Conservation (phyloP, 1,140 invertebrate species). For the Megalopta genalis region DNA sequence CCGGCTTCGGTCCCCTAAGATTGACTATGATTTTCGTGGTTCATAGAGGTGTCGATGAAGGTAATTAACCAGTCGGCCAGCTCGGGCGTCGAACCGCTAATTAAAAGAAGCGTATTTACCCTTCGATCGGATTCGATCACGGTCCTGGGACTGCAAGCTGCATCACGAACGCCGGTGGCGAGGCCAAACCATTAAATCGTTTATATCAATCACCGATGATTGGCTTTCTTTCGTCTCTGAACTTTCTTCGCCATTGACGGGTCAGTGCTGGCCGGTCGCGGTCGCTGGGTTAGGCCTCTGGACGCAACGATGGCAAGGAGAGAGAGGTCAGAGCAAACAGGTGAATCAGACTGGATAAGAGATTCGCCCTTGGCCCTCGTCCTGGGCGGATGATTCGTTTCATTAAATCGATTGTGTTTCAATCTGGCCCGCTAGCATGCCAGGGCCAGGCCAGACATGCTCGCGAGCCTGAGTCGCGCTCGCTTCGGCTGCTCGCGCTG, state of each 20-base stretch:
- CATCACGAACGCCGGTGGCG: slow-evolving; percentile 24
- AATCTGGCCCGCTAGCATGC: slow-evolving; percentile 64
- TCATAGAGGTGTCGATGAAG: no score
- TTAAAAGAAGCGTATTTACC: no score
- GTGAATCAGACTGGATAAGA: slow-evolving; percentile 70
- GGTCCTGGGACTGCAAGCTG: background rate
- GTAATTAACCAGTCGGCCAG: no score
- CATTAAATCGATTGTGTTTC: slow-evolving; percentile 74
- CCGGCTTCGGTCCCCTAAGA: no score
- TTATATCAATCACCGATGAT: slow-evolving; percentile 63
- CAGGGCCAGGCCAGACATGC: slow-evolving; percentile 48
- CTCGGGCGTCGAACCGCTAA: no score
- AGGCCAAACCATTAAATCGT: slow-evolving; percentile 58
- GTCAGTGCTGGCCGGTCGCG: slow-evolving; percentile 11
- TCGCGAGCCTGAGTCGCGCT: slow-evolving; percentile 24
- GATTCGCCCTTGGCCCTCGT: slow-evolving; percentile 73
- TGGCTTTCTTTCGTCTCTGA: slow-evolving; percentile 44
- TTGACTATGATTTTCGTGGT: no score
- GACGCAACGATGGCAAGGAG: slow-evolving; percentile 18
- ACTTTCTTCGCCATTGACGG: slow-evolving; percentile 58
- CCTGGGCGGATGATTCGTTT: slow-evolving; percentile 62
- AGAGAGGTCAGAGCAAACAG: slow-evolving; percentile 62
- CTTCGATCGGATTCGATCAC: background rate
- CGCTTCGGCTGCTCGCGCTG: slow-evolving; percentile 42
- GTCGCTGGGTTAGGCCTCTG: slow-evolving; percentile 22